phyloP scores from a whole-genome alignment of 2,888 invertebrate species.

The Hedya salicella region DNA sequence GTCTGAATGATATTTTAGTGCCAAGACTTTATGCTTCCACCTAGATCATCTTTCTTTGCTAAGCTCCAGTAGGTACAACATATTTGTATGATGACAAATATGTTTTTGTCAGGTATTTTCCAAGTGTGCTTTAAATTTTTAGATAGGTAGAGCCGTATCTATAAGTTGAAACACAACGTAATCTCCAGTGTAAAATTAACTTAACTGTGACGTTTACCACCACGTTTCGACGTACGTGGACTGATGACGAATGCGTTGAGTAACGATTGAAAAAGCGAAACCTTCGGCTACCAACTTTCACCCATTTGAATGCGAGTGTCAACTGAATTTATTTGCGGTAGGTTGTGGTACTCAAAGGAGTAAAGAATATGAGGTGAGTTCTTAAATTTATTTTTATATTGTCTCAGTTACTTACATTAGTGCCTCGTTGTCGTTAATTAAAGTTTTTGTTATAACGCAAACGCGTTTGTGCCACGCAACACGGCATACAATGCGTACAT shows the following conservation, averaged over 20 bases:
- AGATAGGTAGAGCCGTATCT: too few relatives aligned
- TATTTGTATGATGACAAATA: too few relatives aligned
- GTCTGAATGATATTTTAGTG: too few relatives aligned
- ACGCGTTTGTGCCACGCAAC: not conserved
- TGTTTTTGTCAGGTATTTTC: too few relatives aligned
- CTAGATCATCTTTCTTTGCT: too few relatives aligned
- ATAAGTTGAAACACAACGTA: not conserved
- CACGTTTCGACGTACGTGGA: constrained; percentile 40
- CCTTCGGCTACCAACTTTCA: constrained; percentile 79
- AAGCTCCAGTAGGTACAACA: too few relatives aligned
- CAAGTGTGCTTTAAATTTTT: too few relatives aligned
- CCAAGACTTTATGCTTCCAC: too few relatives aligned
- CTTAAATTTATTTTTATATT: constrained; percentile 8
- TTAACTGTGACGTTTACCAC: constrained; percentile 14
- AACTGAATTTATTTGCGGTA: constrained; percentile 51
- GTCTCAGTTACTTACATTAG: not conserved
- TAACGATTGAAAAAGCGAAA: constrained; percentile 81
- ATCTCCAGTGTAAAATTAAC: constrained; percentile 5
- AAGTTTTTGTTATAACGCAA: constrained; percentile 3
- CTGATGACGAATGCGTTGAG: constrained; percentile 78
- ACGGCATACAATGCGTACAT: not conserved
- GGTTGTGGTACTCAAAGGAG: constrained; percentile 35
- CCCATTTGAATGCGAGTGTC: constrained; percentile 67
- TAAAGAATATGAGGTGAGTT: constrained; percentile 18
- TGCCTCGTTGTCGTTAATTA: constrained; percentile 10